Evolutionary conservation across 1,140 invertebrate genomes (phyloP), one percentile per base, ranked within the genome.

Genomic region (Drosophila repleta): DNA sequence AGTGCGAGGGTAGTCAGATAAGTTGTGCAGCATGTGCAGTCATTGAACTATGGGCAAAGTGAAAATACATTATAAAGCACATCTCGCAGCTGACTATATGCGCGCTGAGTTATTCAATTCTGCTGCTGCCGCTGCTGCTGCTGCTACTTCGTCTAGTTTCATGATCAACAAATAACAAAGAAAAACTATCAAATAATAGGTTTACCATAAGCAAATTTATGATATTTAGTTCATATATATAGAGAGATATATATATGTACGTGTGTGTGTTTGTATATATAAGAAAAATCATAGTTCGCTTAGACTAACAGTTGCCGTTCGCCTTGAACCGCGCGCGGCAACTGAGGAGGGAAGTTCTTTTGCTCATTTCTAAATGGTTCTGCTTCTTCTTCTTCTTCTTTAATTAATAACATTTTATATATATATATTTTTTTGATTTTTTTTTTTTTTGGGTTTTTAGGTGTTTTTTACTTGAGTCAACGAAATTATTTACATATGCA

Each of bases 331-430:
- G 5, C 10, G 10, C 21, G 63, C 58, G 80, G 80, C 80, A 84
- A 84, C 80, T 84, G 78, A 85, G 82, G 82, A 85, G 82, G 82
- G 82, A 85, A 85, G 83, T 87, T 85, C 79, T 83, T 82, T 83
- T 83, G 75, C 80, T 83, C 79, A 75, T 75, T 74, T 83, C 79
- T 83, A 83, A 83, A 83, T 83, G 75, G 29, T 58, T 32, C 48
- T 51, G 46, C 39, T 32, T 20, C 32, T 29, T 48, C 10, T 56
- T 29, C 35, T 32, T 64, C 11, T 45, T 45, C 11, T 43, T 56
- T 26, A 41, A 26, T 26, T 17, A 10, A 29, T 26, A 43, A 18
- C 11, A 35, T 52, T 35, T 52, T 52, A 10, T 21, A 21, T 46
- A 20, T 24, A 24, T 24, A 26, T 52, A 11, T 37, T 17, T 20